Conservation (phyloP, 2,797 vertebrate species). For the Enteromius viviparus region DNA sequence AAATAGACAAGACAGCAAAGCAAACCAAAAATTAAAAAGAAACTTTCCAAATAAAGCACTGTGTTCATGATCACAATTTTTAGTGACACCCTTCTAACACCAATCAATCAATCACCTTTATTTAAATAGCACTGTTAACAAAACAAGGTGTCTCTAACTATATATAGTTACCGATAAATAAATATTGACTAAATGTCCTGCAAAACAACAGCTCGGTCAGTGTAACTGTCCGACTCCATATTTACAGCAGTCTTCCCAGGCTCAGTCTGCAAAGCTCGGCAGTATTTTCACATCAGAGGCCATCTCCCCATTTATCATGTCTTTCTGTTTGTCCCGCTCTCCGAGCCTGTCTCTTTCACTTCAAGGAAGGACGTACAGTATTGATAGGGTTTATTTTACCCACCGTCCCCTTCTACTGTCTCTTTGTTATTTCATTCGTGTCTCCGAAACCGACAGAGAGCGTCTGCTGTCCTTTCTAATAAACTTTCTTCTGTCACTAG, state of each 20-base stretch:
- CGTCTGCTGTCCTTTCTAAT: conserved; percentile 30
- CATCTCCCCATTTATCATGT: conserved; percentile 42
- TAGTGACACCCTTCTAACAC: neutral
- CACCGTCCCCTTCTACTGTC: conserved; percentile 37
- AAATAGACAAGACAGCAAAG: neutral
- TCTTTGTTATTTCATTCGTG: conserved; percentile 49
- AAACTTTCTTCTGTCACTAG: conserved; percentile 39
- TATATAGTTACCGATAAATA: conserved; percentile 16
- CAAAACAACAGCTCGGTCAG: conserved; percentile 18
- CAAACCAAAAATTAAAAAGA: neutral
- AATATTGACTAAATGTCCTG: conserved; percentile 22
- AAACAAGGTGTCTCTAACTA: neutral
- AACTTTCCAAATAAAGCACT: neutral
- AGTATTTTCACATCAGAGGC: conserved; percentile 37
- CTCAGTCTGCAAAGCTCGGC: conserved; percentile 31
- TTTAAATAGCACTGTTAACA: too few species aligned
- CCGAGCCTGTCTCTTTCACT: conserved; percentile 42
- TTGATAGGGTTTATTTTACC: conserved; percentile 49
- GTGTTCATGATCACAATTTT: neutral
- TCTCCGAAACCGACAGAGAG: conserved; percentile 6
- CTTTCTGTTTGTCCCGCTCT: conserved; percentile 31
- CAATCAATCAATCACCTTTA: too few species aligned
- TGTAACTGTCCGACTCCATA: conserved; percentile 26
- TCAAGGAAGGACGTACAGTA: conserved; percentile 38
- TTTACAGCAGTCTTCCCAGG: conserved; percentile 19